phyloP scores from a whole-genome alignment of 2,797 vertebrate genomes.

The Pseudotriccus pelzelni region DNA sequence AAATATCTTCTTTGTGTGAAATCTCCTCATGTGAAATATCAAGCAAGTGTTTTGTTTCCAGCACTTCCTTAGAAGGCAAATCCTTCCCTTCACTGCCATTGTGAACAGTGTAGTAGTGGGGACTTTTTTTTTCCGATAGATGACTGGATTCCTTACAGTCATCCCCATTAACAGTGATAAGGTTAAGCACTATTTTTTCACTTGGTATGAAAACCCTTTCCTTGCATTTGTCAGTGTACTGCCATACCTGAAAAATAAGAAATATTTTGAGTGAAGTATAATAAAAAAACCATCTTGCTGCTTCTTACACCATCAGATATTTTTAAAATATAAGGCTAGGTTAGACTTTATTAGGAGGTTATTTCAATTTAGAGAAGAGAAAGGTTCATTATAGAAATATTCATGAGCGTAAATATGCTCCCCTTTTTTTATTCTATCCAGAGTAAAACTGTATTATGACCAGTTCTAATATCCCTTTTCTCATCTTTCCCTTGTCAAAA shows the following conservation, averaged over 20 bases:
- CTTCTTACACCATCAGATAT: not conserved
- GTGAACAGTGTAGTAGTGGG: not conserved
- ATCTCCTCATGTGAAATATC: not conserved
- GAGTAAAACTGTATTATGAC: not conserved
- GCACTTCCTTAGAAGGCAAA: not conserved
- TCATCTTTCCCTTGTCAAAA: not conserved
- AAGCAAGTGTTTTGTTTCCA: not conserved
- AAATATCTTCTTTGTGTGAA: not conserved
- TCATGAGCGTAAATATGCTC: not conserved
- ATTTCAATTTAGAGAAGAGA: not conserved
- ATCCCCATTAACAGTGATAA: constrained; percentile 59
- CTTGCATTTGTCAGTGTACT: constrained; percentile 64
- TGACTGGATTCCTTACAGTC: constrained; percentile 19
- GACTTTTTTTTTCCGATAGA: not conserved
- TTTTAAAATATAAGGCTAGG: not conserved
- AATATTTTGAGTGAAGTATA: not conserved
- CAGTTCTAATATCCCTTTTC: not conserved
- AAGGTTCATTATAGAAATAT: not conserved
- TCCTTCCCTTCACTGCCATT: not conserved
- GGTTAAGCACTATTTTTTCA: constrained; percentile 71
- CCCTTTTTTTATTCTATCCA: not conserved
- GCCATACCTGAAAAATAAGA: constrained; percentile 69
- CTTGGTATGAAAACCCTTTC: constrained; percentile 65
- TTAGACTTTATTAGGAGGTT: not conserved
- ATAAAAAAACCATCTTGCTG: not conserved